Evolutionary conservation across 2,797 vertebrate species (phyloP).

Genomic region (Halcyon chelicuti): DNA sequence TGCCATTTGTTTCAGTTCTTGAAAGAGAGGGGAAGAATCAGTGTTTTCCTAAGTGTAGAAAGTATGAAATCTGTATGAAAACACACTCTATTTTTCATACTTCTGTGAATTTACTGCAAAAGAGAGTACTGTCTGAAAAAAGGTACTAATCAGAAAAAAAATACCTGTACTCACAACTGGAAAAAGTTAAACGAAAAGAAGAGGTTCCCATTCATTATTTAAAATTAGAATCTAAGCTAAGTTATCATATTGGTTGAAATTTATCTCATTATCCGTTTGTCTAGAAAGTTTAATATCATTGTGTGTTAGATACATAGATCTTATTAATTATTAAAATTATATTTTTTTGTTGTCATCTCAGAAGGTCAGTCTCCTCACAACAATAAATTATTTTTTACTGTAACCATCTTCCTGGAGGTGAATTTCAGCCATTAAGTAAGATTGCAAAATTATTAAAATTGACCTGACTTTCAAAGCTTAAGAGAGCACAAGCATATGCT

Average conservation of each 20-base stretch:
- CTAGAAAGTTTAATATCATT: background rate
- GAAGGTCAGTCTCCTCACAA: background rate
- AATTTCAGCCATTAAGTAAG: background rate
- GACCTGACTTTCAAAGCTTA: background rate
- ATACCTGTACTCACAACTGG: background rate
- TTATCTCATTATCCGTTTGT: background rate
- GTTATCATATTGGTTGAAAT: background rate
- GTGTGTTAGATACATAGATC: background rate
- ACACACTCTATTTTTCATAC: background rate
- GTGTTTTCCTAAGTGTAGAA: background rate
- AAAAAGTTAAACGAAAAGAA: background rate
- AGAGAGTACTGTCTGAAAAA: background rate
- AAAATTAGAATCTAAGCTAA: background rate
- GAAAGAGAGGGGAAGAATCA: background rate
- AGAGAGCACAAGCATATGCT: background rate
- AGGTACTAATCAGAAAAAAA: background rate
- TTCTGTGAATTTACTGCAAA: background rate
- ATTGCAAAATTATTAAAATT: background rate
- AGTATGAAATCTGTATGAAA: background rate
- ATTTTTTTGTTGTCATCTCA: background rate
- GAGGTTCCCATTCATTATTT: background rate
- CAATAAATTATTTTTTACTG: background rate
- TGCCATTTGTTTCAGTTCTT: background rate
- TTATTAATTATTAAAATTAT: background rate
- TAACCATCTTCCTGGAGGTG: background rate